phyloP scores from a whole-genome alignment of 53 echinoderm and acorn worm genomes.

The Crossaster papposus region DNA sequence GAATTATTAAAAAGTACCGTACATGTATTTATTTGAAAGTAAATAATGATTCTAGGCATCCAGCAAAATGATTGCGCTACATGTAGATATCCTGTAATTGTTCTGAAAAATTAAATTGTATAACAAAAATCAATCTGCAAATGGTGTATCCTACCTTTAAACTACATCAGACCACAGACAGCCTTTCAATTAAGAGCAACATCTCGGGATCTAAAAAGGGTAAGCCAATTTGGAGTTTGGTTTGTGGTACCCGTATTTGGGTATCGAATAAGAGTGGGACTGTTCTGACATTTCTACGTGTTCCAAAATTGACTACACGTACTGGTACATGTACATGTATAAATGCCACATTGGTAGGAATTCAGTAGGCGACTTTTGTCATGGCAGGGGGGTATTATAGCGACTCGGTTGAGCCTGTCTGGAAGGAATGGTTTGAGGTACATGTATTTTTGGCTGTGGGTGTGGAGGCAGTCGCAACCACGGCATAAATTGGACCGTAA shows the following conservation, averaged over 20 bases:
- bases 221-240: neutral
- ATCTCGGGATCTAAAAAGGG: neutral
- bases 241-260: neutral
- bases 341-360: neutral
- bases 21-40: too few species aligned
- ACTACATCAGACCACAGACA: neutral
- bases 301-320: neutral
- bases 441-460: neutral
- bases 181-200: neutral
- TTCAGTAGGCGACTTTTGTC: neutral
- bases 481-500: neutral
- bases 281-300: neutral
- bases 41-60: too few species aligned
- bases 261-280: neutral
- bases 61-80: too few species aligned
- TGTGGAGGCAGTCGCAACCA: neutral
- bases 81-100: too few species aligned
- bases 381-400: slow-evolving; percentile 14
- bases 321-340: too few species aligned
- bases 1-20: too few species aligned
- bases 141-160: too few species aligned
- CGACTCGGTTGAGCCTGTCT: neutral
- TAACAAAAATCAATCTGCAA: too few species aligned
- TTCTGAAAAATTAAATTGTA: too few species aligned
- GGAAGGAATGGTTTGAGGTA: neutral